Percentiles rank a stretch among this genome's conserved stretches.
Evolutionary conservation across 2,113 vertebrate genomes (phyloP).

Genomic region (Notiomystis cincta): DNA sequence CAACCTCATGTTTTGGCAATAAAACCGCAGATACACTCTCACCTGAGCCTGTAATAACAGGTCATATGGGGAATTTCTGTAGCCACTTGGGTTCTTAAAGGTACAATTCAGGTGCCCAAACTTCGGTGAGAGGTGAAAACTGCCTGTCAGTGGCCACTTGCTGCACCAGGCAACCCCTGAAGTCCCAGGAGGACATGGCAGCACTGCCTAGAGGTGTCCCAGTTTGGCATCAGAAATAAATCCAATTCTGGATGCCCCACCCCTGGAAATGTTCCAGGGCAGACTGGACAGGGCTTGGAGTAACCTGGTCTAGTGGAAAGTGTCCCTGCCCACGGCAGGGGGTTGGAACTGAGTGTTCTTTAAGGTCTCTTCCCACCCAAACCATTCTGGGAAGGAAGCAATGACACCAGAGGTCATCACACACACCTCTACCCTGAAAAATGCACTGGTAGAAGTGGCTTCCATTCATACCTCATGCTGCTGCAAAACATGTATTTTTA

Average conservation of each 20-base stretch:
- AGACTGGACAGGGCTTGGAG: not conserved
- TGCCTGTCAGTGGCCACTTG: not conserved
- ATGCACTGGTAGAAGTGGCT: fast-evolving
- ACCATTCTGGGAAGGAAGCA: not conserved
- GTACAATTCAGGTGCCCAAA: not conserved
- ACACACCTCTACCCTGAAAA: not conserved
- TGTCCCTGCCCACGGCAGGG: not conserved
- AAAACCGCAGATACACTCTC: not conserved
- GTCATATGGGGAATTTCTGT: not conserved
- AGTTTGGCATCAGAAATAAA: not conserved
- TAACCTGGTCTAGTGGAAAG: not conserved
- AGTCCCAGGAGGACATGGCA: fast-evolving
- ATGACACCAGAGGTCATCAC: not conserved
- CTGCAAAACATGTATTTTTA: not conserved
- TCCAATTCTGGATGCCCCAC: not conserved
- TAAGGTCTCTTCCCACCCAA: not conserved
- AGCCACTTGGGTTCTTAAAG: not conserved
- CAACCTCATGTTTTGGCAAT: constrained; percentile 47
- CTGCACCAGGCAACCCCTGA: not conserved
- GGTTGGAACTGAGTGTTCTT: not conserved
- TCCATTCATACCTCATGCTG: not conserved
- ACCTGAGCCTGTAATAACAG: constrained; percentile 57
- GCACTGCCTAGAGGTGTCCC: not conserved
- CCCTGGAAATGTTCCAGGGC: not conserved
- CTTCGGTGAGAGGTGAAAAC: not conserved